A percentile compares a stretch with the other conserved stretches of the same genome.
phyloP scores from a whole-genome alignment of 2,797 vertebrate species.

The Sciaenops ocellatus region DNA sequence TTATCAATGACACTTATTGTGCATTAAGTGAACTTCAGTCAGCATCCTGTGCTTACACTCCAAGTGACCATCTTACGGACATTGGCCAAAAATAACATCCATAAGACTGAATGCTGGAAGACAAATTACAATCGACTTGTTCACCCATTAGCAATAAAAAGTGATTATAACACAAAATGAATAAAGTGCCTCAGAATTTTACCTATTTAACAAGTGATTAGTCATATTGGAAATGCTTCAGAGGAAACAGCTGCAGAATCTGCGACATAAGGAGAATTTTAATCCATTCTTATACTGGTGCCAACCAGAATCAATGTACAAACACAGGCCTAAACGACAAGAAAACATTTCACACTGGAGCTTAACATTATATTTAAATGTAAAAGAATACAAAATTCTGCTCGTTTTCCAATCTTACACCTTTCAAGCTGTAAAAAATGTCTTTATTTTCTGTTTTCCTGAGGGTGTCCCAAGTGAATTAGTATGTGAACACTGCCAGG shows the following conservation, averaged over 20 bases:
- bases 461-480: slow-evolving; percentile 82
- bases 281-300: not conserved
- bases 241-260: not conserved
- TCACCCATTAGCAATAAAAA: no score
- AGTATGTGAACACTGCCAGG: slow-evolving; percentile 65
- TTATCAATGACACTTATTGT: no score
- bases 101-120: no score
- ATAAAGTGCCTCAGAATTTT: no score
- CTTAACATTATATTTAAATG: not conserved
- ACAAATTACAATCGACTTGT: no score
- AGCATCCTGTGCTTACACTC: no score
- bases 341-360: not conserved
- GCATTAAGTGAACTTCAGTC: no score
- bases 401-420: not conserved
- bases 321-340: not conserved
- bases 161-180: no score
- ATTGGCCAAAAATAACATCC: no score
- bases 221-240: not conserved
- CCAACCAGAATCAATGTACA: not conserved
- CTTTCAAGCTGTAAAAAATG: not conserved
- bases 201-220: not conserved
- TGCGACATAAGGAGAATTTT: not conserved
- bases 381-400: not conserved
- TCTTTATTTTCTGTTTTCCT: slow-evolving; percentile 6
- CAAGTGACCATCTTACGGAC: no score